A percentile compares a stretch with the other conserved stretches of the same genome.
Evolutionary conservation across 2,797 vertebrate genomes (phyloP).

Genomic region (Lindbergichthys nudifrons): DNA sequence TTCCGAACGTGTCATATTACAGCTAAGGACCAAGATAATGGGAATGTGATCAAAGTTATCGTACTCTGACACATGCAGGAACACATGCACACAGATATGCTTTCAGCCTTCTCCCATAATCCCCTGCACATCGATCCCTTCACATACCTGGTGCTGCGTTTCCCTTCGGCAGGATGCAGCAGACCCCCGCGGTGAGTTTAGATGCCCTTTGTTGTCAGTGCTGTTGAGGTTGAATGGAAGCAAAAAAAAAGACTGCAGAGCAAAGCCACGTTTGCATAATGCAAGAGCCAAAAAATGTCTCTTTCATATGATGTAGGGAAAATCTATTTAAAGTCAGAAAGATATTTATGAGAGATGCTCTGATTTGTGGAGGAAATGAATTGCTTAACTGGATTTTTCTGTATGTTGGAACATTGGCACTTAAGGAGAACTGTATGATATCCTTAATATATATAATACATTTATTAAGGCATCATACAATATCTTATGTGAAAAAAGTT

Average conservation of each 20-base stretch:
- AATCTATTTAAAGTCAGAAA: slow-evolving; percentile 58
- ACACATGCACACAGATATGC: slow-evolving; percentile 2
- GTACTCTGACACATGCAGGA: not conserved
- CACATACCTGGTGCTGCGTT: slow-evolving; percentile 21
- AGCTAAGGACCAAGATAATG: slow-evolving; percentile 7
- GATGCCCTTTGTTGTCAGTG: slow-evolving; percentile 73
- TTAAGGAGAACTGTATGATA: slow-evolving; percentile 3
- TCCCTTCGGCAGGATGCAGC: slow-evolving; percentile 53
- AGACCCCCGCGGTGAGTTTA: slow-evolving; percentile 69
- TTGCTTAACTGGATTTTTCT: slow-evolving; percentile 6
- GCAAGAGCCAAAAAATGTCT: slow-evolving; percentile 47
- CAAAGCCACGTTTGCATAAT: slow-evolving; percentile 62
- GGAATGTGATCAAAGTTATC: not conserved
- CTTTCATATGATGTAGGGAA: slow-evolving; percentile 23
- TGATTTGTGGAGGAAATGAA: slow-evolving; percentile 17
- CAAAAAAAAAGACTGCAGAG: slow-evolving; percentile 39
- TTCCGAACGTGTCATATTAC: not conserved
- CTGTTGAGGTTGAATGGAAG: slow-evolving; percentile 44
- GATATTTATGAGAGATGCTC: slow-evolving; percentile 25
- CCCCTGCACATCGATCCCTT: slow-evolving; percentile 16
- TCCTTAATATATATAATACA: slow-evolving; percentile 2
- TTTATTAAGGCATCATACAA: not conserved
- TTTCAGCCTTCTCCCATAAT: slow-evolving; percentile 1
- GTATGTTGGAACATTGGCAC: not conserved
- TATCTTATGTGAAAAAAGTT: not conserved